Base-by-base conservation (phyloP, 2,113 vertebrate genomes). In the Panurus biarmicus region DNA sequence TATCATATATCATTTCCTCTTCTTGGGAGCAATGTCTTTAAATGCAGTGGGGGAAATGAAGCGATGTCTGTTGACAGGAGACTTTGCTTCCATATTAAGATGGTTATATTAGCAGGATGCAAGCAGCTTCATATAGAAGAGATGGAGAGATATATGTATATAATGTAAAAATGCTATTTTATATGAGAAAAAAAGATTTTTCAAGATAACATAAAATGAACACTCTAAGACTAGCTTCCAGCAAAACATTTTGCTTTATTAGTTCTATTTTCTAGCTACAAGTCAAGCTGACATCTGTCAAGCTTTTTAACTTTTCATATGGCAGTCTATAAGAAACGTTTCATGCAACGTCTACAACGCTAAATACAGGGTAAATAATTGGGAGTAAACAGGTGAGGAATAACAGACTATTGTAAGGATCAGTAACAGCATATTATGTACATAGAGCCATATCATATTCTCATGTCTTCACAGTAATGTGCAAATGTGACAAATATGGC, bases 401-500 rank as follows among this genome's bases (percentile, higher is more conserved):
- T 88, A 92, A 86, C 75, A 89, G 94, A 75, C 90, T 79, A 80
- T 18, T 74, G 48, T 86, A 62, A 69, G 81, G 58, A 84, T 70
- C 72, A 65, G 10, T 90, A 92, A 93, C 69, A 94, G 87, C 93
- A 28, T 93, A 93, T 15, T 94, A 90, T 91, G 93, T 92, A 97
- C 96, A 96, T 4, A 90, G 10, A 96, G 97, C 97, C 96, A 96
- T 83, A 92, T 85, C 92, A 96, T 96, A 96, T 95, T 92, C 95
- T 96, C 92, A 91, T 93, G 94, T 95, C 95, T 97, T 97, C 98
- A 97, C 97, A 96, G 92, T 97, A 85, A 96, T 96, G 97, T 98
- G 97, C 97, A 97, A 97, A 97, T 92, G 84, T 94, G 97, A 98
- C 93, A 94, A 96, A 96, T 97, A 98, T 98, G 98, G 97, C 97